phyloP scores from a whole-genome alignment of 2,113 vertebrate species.

The Paralichthys olivaceus region DNA sequence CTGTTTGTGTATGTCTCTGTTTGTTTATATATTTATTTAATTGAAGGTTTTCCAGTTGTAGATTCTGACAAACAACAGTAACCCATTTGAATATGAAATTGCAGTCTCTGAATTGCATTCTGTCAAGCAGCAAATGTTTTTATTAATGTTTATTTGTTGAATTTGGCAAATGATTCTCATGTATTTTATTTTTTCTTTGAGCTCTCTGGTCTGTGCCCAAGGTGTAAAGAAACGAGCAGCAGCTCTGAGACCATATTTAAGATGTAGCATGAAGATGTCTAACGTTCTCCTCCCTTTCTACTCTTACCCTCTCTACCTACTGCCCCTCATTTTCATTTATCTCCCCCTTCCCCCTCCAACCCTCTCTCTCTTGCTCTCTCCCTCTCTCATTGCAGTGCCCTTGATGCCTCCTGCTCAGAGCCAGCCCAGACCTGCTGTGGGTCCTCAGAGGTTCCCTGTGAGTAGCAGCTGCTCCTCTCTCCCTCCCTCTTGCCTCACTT shows the following conservation, averaged over 20 bases:
- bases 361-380: slow-evolving; percentile 26
- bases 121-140: slow-evolving; percentile 18
- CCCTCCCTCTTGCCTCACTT: slow-evolving; percentile 70
- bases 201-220: slow-evolving; percentile 12
- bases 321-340: slow-evolving; percentile 61
- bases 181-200: slow-evolving; percentile 33
- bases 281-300: slow-evolving; percentile 57
- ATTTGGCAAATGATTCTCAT: slow-evolving; percentile 17
- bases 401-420: slow-evolving; percentile 94
- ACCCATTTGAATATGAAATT: slow-evolving; percentile 1
- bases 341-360: slow-evolving; percentile 20
- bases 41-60: slow-evolving; percentile 15
- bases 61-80: slow-evolving; percentile 2
- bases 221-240: slow-evolving; percentile 16
- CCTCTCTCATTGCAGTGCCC: slow-evolving; percentile 89
- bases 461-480: slow-evolving; percentile 88
- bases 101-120: background rate
- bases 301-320: slow-evolving; percentile 54
- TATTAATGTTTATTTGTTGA: slow-evolving; percentile 28
- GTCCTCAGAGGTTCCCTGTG: slow-evolving; percentile 97
- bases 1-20: background rate
- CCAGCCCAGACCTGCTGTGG: slow-evolving; percentile 94
- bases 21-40: background rate
- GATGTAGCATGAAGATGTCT: slow-evolving; percentile 55
- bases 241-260: slow-evolving; percentile 31